Conservation (phyloP, 2,888 invertebrate genomes). For the Glaucopsyche alexis region DNA sequence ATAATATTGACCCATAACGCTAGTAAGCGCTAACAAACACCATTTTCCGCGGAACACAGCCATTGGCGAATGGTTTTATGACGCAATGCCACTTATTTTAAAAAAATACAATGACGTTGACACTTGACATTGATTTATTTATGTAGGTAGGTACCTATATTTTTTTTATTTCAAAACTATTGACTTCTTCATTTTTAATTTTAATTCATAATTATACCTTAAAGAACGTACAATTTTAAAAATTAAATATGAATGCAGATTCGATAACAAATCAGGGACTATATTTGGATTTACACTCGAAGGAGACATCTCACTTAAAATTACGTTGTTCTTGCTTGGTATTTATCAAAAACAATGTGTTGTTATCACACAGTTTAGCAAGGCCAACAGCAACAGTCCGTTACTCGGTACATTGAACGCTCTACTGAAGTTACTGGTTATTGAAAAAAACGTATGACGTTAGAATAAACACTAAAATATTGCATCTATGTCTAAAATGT, state of each 20-base stretch:
- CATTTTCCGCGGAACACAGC: too few relatives aligned
- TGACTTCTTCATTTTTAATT: too few relatives aligned
- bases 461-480: background rate
- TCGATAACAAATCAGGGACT: background rate
- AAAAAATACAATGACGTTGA: too few relatives aligned
- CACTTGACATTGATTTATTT: too few relatives aligned
- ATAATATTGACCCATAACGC: too few relatives aligned
- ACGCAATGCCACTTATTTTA: too few relatives aligned
- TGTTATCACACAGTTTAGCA: conserved; percentile 2
- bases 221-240: too few relatives aligned
- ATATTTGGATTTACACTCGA: background rate
- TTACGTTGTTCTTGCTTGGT: background rate
- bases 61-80: too few relatives aligned
- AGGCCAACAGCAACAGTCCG: background rate
- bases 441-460: conserved; percentile 2
- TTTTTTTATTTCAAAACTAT: too few relatives aligned
- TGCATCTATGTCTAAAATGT: conserved; percentile 46
- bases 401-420: conserved; percentile 12
- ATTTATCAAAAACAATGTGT: background rate
- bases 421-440: background rate
- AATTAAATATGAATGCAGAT: background rate
- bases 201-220: too few relatives aligned
- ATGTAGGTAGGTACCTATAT: too few relatives aligned
- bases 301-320: background rate
- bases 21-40: too few relatives aligned